Conservation (phyloP, 2,797 vertebrate genomes). For the Acanthis flammea region DNA sequence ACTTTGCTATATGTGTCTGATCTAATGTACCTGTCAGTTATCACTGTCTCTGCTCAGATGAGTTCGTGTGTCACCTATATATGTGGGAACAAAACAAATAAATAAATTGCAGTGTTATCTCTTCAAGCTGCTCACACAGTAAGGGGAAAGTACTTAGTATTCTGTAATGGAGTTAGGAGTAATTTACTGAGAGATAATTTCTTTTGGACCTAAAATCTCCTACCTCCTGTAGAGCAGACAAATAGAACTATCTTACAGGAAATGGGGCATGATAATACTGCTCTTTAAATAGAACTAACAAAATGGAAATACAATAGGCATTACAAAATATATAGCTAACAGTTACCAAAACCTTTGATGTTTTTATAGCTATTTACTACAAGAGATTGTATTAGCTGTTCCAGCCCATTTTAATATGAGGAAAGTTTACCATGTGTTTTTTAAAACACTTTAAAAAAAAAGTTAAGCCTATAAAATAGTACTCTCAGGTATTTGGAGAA, state of each 20-base stretch:
- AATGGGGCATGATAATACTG: constrained; percentile 73
- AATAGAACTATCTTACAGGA: constrained; percentile 77
- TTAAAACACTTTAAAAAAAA: not conserved
- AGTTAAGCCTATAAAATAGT: not conserved
- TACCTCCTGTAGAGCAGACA: constrained; percentile 71
- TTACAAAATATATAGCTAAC: constrained; percentile 68
- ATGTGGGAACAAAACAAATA: constrained; percentile 72
- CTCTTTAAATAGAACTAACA: constrained; percentile 72
- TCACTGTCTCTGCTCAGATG: constrained; percentile 58
- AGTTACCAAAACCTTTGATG: constrained; percentile 56
- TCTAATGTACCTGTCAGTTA: constrained; percentile 69
- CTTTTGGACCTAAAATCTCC: constrained; percentile 70
- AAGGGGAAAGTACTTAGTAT: constrained; percentile 70
- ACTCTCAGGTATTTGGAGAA: not conserved
- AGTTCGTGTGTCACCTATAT: constrained; percentile 40
- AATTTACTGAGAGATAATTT: constrained; percentile 76
- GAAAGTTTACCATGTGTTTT: not conserved
- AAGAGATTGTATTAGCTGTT: constrained; percentile 43
- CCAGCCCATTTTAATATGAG: constrained; percentile 23
- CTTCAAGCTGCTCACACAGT: constrained; percentile 59
- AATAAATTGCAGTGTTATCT: constrained; percentile 75
- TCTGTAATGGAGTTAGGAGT: constrained; percentile 71
- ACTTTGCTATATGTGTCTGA: constrained; percentile 60
- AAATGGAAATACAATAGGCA: constrained; percentile 73
- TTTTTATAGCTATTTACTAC: constrained; percentile 62